phyloP scores from a whole-genome alignment of 2,888 invertebrate genomes.

The Pyrrhosoma nymphula region DNA sequence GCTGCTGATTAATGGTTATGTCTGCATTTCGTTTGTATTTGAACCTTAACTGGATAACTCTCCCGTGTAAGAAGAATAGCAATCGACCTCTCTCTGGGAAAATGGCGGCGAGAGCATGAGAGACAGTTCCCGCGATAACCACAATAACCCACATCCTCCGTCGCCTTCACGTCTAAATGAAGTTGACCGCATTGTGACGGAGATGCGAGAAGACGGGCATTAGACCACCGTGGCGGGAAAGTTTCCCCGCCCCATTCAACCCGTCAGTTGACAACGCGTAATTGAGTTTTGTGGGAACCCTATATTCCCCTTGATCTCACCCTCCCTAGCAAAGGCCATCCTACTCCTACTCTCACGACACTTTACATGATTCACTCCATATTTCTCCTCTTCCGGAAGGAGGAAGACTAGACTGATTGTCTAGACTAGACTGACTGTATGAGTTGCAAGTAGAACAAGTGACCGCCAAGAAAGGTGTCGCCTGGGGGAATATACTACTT shows the following conservation, averaged over 20 bases:
- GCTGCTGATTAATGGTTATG: too few species aligned
- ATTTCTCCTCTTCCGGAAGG: neutral
- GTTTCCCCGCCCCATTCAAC: neutral
- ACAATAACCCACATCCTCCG: neutral
- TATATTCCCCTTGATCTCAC: neutral
- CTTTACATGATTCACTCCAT: neutral
- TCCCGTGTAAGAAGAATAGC: neutral
- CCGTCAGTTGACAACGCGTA: neutral
- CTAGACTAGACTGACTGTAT: neutral
- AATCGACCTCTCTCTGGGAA: neutral
- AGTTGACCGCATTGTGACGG: neutral
- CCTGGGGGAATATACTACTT: too few species aligned
- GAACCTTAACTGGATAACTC: too few species aligned
- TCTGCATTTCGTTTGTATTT: too few species aligned
- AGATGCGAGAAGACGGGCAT: neutral
- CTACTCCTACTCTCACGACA: neutral
- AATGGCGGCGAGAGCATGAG: neutral
- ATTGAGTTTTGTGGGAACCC: neutral
- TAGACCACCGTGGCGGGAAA: neutral
- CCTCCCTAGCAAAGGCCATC: neutral
- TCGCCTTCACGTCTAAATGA: neutral
- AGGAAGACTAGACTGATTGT: neutral
- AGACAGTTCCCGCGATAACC: neutral
- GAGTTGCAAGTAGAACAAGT: neutral
- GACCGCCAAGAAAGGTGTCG: neutral